phyloP scores from a whole-genome alignment of 2,888 invertebrate species.

The Ypsolopha sequella region DNA sequence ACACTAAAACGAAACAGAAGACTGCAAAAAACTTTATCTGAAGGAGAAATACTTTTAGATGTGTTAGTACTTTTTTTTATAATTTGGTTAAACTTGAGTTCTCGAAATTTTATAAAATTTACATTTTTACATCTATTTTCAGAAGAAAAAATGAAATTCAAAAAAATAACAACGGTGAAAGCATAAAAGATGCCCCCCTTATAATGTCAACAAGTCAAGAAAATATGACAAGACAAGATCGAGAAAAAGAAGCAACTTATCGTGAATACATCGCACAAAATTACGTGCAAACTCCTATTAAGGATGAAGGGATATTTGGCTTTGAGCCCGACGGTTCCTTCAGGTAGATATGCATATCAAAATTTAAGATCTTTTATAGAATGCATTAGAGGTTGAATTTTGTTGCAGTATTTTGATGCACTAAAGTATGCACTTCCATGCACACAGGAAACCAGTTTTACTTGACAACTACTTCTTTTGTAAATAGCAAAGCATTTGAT shows the following conservation, averaged over 20 bases:
- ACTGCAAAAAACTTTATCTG: conserved; percentile 81
- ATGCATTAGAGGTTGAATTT: neutral
- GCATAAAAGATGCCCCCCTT: conserved; percentile 57
- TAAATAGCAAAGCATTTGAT: neutral
- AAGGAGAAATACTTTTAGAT: conserved; percentile 81
- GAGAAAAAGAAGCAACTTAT: conserved; percentile 55
- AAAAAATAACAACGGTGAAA: conserved; percentile 48
- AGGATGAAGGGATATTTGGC: conserved; percentile 71
- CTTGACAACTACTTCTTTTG: no score
- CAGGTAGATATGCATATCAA: conserved; percentile 28
- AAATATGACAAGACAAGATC: conserved; percentile 66
- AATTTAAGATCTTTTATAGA: neutral
- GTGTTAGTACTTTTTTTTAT: conserved; percentile 37
- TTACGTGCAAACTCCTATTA: conserved; percentile 70
- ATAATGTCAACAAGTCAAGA: conserved; percentile 74
- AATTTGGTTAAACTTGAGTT: neutral
- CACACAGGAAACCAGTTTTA: no score
- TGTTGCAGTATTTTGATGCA: neutral
- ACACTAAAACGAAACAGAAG: conserved; percentile 60
- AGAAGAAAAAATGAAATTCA: conserved; percentile 63
- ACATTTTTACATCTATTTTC: conserved; percentile 9
- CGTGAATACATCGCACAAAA: conserved; percentile 52
- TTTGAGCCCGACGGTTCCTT: conserved; percentile 64
- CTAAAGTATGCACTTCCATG: neutral
- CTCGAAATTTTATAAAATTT: neutral